Percentiles rank a stretch among this genome's conserved stretches.
phyloP scores from a whole-genome alignment of 2,113 vertebrate genomes.

The Neodon shergylaensis region DNA sequence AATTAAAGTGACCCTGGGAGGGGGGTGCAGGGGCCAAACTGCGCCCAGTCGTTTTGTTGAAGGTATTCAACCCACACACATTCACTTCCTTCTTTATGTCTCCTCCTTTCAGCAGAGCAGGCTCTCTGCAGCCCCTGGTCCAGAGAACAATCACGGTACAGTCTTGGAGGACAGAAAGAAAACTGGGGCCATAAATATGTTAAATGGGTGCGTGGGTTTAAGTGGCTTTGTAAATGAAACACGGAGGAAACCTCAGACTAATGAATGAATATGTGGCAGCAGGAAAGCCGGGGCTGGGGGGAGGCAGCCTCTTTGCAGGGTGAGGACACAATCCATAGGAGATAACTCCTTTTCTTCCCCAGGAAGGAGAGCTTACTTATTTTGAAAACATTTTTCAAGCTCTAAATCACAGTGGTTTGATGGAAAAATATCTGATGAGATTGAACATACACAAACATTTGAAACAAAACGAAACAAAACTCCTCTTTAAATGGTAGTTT shows the following conservation, averaged over 20 bases:
- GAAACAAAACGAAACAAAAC: neutral
- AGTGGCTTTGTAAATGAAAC: slow-evolving; percentile 94
- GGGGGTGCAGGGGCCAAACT: slow-evolving; percentile 93
- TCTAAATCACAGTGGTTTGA: neutral
- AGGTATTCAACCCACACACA: slow-evolving; percentile 98
- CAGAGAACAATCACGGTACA: slow-evolving; percentile 93
- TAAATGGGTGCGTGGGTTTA: slow-evolving; percentile 93
- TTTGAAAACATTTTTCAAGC: neutral
- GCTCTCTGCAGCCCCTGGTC: slow-evolving; percentile 89
- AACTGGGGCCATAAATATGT: slow-evolving; percentile 98
- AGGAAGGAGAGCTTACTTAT: slow-evolving; percentile 16
- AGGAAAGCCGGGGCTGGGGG: slow-evolving; percentile 82
- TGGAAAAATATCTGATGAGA: neutral
- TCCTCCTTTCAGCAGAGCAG: slow-evolving; percentile 93
- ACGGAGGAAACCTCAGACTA: slow-evolving; percentile 90
- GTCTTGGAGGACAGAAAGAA: slow-evolving; percentile 93
- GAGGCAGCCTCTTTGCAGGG: slow-evolving; percentile 13
- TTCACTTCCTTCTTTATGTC: slow-evolving; percentile 99
- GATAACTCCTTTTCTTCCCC: neutral
- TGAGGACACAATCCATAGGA: neutral
- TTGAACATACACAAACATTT: neutral
- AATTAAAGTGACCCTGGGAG: slow-evolving; percentile 98
- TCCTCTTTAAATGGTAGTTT: neutral
- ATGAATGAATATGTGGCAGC: slow-evolving; percentile 91
- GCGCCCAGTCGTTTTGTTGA: slow-evolving; percentile 93